Percentiles rank a stretch among this genome's conserved stretches.
These are phyloP conservation scores for Cephalotes varians DNA, from an alignment of 2,888 invertebrate genomes.

Conservation along the genomic window DNA sequence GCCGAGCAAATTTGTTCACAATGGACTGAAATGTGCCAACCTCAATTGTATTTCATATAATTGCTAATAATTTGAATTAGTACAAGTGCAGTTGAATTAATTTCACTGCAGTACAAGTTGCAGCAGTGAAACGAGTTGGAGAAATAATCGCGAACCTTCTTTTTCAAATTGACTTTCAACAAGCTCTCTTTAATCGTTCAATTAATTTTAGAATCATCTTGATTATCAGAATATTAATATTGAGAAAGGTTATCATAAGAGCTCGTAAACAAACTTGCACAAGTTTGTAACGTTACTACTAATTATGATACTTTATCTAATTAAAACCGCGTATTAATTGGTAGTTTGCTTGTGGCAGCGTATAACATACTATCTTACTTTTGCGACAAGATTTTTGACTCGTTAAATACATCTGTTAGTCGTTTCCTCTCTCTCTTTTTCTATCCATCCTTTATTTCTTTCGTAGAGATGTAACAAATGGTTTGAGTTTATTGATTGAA, in stretches of 20 bases:
- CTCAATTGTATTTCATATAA: constrained; percentile 21
- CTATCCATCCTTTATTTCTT: neutral
- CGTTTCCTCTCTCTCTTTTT: neutral
- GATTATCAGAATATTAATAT: constrained; percentile 26
- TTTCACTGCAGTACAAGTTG: neutral
- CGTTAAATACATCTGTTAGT: constrained; percentile 34
- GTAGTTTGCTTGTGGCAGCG: constrained; percentile 12
- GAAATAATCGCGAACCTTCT: neutral
- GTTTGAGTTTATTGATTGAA: neutral
- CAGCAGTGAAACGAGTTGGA: neutral
- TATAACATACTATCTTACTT: constrained; percentile 9
- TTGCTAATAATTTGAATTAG: neutral
- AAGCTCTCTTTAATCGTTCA: neutral
- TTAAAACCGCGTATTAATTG: constrained; percentile 39
- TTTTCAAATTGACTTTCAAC: neutral
- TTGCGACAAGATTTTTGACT: constrained; percentile 19
- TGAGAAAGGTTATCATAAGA: constrained; percentile 4
- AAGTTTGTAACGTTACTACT: constrained; percentile 41
- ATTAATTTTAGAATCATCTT: constrained; percentile 26
- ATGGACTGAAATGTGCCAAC: neutral
- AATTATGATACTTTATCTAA: constrained; percentile 49
- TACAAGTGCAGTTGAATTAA: too few relatives aligned
- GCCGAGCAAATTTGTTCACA: constrained; percentile 28
- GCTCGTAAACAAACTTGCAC: constrained; percentile 17
- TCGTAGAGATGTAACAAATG: neutral